Evolutionary conservation across 1,140 invertebrate species (phyloP).

Genomic region (Aphis craccivora): DNA sequence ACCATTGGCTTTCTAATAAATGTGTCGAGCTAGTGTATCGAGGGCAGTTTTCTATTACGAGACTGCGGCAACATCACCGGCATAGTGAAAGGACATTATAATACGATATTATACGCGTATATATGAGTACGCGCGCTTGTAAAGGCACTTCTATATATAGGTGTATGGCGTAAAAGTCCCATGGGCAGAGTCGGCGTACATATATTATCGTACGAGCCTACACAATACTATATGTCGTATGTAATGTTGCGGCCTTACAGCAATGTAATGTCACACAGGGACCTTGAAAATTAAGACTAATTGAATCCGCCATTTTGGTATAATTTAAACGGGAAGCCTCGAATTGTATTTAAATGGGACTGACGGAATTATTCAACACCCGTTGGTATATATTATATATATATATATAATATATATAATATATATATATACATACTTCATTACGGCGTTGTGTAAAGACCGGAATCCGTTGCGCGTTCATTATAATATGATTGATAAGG

Average conservation of each 20-base stretch:
- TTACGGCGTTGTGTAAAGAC: background rate
- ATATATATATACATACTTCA: background rate
- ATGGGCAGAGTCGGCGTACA: background rate
- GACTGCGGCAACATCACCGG: background rate
- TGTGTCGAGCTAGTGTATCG: background rate
- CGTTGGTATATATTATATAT: background rate
- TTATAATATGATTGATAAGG: slow-evolving; percentile 27
- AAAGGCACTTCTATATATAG: slow-evolving; percentile 11
- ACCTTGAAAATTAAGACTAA: slow-evolving; percentile 57
- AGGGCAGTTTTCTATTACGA: background rate
- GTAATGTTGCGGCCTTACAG: background rate
- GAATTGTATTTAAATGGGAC: slow-evolving; percentile 55
- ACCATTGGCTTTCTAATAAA: slow-evolving; percentile 9
- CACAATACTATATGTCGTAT: slow-evolving; percentile 17
- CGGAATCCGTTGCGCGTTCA: background rate
- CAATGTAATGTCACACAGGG: background rate
- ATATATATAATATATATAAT: background rate
- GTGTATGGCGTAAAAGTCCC: background rate
- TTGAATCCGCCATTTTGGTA: slow-evolving; percentile 49
- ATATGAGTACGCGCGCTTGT: background rate
- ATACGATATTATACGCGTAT: background rate
- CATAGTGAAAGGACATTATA: background rate
- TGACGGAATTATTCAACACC: slow-evolving; percentile 39
- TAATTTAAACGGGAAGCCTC: slow-evolving; percentile 58
- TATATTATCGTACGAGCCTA: background rate